A percentile compares a stretch with the other conserved stretches of the same genome.
Evolutionary conservation across 2,113 vertebrate genomes (phyloP).

Genomic region (Lichenostomus cassidix): DNA sequence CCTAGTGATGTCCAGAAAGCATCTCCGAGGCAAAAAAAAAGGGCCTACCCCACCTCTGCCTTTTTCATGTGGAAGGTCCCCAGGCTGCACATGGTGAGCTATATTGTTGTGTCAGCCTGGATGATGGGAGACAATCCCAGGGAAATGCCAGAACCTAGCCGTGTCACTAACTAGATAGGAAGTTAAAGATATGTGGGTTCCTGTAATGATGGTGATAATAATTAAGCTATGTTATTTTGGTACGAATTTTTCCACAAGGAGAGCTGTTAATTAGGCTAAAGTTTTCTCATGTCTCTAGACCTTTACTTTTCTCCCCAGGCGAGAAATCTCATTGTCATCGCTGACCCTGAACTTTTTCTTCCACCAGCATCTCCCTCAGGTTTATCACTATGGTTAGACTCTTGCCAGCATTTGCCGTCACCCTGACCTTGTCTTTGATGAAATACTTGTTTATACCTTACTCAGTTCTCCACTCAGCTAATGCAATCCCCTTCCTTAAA

Average conservation of each 20-base stretch:
- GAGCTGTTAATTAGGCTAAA: constrained; percentile 9
- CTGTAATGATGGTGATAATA: neutral
- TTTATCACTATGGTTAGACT: constrained; percentile 14
- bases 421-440: constrained; percentile 32
- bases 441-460: constrained; percentile 52
- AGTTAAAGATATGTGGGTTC: neutral
- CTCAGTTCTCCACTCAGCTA: neutral
- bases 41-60: fast-evolving
- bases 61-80: neutral
- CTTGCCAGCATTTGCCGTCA: constrained; percentile 33
- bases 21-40: neutral
- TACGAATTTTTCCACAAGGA: neutral
- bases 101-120: neutral
- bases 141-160: fast-evolving
- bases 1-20: neutral
- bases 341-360: constrained; percentile 50
- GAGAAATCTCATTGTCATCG: neutral
- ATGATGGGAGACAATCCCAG: neutral
- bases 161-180: neutral
- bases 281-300: neutral
- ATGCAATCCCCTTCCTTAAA: neutral
- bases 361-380: neutral
- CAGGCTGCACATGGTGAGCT: fast-evolving
- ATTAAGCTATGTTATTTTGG: constrained; percentile 25
- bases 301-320: neutral